These are phyloP conservation scores for Pteronura brasiliensis DNA, from an alignment of 2,113 vertebrate genomes.

Conservation along the genomic window DNA sequence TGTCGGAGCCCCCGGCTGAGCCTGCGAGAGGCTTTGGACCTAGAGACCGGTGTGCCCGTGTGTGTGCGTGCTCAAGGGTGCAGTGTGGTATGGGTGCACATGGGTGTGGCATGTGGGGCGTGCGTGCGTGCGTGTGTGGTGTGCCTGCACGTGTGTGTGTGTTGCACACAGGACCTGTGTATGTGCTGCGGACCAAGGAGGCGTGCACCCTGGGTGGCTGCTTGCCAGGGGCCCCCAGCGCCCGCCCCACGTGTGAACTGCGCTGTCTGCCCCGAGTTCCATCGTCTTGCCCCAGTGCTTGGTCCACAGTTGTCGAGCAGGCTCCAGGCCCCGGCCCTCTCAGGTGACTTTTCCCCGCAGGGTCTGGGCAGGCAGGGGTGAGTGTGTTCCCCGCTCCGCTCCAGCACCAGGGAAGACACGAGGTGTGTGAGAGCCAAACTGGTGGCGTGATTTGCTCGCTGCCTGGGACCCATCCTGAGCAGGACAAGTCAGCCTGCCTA, in stretches of 20 bases:
- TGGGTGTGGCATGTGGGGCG: no score
- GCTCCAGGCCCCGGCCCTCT: neutral
- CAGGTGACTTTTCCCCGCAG: neutral
- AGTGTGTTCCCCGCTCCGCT: neutral
- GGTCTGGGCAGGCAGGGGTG: neutral
- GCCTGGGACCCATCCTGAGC: slow-evolving; percentile 42
- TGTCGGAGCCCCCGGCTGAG: slow-evolving; percentile 62
- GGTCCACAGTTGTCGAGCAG: neutral
- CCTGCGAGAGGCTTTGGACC: neutral
- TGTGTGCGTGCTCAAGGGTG: no score
- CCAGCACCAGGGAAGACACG: slow-evolving; percentile 53
- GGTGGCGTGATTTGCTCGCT: slow-evolving; percentile 59
- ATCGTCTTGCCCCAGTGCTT: neutral
- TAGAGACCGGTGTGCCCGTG: neutral
- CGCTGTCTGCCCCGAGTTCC: accelerated
- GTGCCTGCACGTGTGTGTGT: no score
- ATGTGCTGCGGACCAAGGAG: no score
- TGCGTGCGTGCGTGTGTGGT: no score
- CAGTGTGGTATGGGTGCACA: no score
- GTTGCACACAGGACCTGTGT: accelerated
- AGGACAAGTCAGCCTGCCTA: slow-evolving; percentile 52
- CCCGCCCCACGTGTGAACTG: accelerated
- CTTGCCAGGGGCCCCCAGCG: neutral
- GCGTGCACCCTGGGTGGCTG: neutral
- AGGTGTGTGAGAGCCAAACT: slow-evolving; percentile 38